Base-by-base conservation (phyloP, 2,888 invertebrate genomes). In the Eretmocerus hayati region DNA sequence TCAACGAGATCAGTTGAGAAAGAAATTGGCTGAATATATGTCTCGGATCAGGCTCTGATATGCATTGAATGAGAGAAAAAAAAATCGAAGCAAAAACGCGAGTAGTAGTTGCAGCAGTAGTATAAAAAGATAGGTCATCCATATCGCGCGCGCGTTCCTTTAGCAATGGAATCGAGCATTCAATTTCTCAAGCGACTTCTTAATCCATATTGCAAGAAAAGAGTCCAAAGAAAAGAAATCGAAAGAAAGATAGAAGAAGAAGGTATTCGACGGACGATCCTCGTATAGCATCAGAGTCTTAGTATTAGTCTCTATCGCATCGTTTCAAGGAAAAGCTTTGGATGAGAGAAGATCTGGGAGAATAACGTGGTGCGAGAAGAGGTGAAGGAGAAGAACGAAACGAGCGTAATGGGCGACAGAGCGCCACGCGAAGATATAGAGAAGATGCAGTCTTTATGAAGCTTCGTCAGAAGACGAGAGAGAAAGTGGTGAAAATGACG, bases 311-410 rank as follows among this genome's bases (percentile, higher is more conserved):
- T n/a, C n/a, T n/a, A n/a, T n/a, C n/a, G n/a, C n/a, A n/a, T n/a
- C n/a, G n/a, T n/a, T n/a, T 21, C n/a, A 3, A 32, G 9, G 1
- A 18, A 40, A 11, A 43, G 35, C 39, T 9, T 16, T 26, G 11
- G 41, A n/a, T 31, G 26, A 19, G 45, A 33, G 41, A 35, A 45
- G 49, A 45, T 45, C 49, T 46, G 42, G 18, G 39, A 38, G 46
- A 42, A 35, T 46, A 46, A 50, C 42, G 50, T 39, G 50, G 33
- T n/a, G 39, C 33, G 21, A 11, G 35, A 31, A n/a, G 22, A 42
- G 47, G 15, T 11, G 31, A n/a, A 37, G 15, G 21, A 19, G 23
- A 26, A 26, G 32, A 26, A 20, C 16, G 48, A 33, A 43, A 35
- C 31, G 48, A 32, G 36, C 33, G 44, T 44, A 40, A 49, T 49